Conservation (phyloP, 2,113 vertebrate species). For the Alethe castanea region DNA sequence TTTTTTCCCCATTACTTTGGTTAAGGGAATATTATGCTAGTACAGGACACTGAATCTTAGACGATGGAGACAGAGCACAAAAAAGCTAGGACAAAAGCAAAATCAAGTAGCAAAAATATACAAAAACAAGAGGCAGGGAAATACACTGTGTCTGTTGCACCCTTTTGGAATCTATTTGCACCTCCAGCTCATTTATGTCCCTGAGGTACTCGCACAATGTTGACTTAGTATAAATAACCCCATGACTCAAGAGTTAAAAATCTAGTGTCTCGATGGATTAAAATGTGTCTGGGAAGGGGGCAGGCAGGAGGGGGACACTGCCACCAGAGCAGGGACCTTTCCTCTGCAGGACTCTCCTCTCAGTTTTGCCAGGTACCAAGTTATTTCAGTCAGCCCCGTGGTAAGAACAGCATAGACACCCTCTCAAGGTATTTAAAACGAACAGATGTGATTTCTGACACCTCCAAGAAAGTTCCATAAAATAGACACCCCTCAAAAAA, state of each 20-base stretch:
- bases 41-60: slow-evolving; percentile 87
- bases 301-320: slow-evolving; percentile 8
- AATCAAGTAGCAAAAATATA: slow-evolving; percentile 84
- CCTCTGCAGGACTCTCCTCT: slow-evolving; percentile 1
- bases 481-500: background rate
- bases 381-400: slow-evolving; percentile 13
- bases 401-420: background rate
- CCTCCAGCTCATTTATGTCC: slow-evolving; percentile 88
- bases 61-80: slow-evolving; percentile 77
- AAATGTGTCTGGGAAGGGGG: slow-evolving; percentile 38
- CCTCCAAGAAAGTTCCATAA: slow-evolving; percentile 3
- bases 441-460: background rate
- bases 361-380: slow-evolving; percentile 41
- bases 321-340: slow-evolving; percentile 30
- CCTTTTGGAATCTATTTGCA: slow-evolving; percentile 82
- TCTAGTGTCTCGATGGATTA: slow-evolving; percentile 59
- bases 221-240: slow-evolving; percentile 76
- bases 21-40: slow-evolving; percentile 90
- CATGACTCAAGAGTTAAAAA: slow-evolving; percentile 68
- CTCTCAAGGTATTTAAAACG: background rate
- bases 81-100: slow-evolving; percentile 80
- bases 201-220: slow-evolving; percentile 86
- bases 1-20: slow-evolving; percentile 94
- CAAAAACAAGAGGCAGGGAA: slow-evolving; percentile 77
- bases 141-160: slow-evolving; percentile 81